Evolutionary conservation across 2,797 vertebrate genomes (phyloP), one percentile per base, ranked within the genome.

Genomic region (Vespertilio murinus): DNA sequence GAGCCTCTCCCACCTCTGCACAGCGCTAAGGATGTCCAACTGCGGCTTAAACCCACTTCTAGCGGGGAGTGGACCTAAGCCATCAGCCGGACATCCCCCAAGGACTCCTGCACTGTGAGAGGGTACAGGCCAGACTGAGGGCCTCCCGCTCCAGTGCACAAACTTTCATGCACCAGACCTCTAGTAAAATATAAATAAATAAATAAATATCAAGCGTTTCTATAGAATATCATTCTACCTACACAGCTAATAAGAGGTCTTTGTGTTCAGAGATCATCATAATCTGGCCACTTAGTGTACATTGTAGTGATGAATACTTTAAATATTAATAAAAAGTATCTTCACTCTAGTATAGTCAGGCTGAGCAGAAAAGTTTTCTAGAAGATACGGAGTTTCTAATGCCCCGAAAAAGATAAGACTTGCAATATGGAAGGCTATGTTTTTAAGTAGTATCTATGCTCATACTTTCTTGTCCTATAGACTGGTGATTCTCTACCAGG

Each of bases 311-410:
- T 45, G 77, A 87, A 25, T 52, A 47, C 28, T 84, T 17, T 56
- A 91, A 95, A 47, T 73, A 86, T 4, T 69, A 82, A 85, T 64
- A 65, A 88, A 87, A 94, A 10, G 1, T 9, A 25, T 86, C 22
- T 56, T 78, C 17, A 77, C 28, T 38, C 5, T 70, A 70, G 6
- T 38, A 84, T 3, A 70, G 18, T 49, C 14, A 80, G 28, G 54
- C 8, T 54, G 6, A 88, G 47, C 22, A 59, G 22, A 45, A 75
- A 65, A 74, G 1, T 0, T 14, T 35, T 45, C 65, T 67, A 33
- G 10, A 94, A 82, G 30, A 80, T 8, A 38, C 6, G 59, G 17
- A 13, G 2, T 8, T 90, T 33, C n/a, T 38, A 42, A 59, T 6
- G 2, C 11, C 30, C 56, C 56, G 69, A n/a, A 17, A 47, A 82